Evolutionary conservation across 2,113 vertebrate species (phyloP).

Genomic region (Hydropotes inermis): DNA sequence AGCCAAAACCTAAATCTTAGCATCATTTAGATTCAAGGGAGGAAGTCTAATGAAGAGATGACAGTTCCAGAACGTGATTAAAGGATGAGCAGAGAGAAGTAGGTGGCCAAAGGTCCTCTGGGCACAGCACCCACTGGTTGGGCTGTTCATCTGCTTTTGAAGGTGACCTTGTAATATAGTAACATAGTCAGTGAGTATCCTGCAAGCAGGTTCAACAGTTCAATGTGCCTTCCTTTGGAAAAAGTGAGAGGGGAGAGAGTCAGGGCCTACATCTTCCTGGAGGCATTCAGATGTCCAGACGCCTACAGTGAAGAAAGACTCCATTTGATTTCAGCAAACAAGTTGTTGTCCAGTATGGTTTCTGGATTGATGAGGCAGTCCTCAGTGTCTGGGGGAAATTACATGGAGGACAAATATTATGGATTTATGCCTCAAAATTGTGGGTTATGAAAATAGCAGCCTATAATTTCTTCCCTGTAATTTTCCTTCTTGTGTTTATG

Average conservation of each 20-base stretch:
- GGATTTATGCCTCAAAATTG: background rate
- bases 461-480: constrained; percentile 42
- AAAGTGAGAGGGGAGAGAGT: background rate
- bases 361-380: background rate
- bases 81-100: background rate
- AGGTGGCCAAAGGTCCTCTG: background rate
- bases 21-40: background rate
- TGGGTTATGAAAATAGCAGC: background rate
- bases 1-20: background rate
- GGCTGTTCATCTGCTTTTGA: background rate
- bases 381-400: background rate
- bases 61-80: background rate
- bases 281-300: background rate
- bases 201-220: background rate
- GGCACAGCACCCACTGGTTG: background rate
- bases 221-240: background rate
- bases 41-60: background rate
- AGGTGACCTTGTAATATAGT: background rate
- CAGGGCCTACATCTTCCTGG: background rate
- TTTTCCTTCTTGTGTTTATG: background rate
- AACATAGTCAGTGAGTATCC: background rate
- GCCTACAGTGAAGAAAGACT: background rate
- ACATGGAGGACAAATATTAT: background rate
- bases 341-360: background rate
- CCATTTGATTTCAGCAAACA: background rate